Base-by-base conservation (phyloP, 2,797 vertebrate species). In the Prunella strophiata region DNA sequence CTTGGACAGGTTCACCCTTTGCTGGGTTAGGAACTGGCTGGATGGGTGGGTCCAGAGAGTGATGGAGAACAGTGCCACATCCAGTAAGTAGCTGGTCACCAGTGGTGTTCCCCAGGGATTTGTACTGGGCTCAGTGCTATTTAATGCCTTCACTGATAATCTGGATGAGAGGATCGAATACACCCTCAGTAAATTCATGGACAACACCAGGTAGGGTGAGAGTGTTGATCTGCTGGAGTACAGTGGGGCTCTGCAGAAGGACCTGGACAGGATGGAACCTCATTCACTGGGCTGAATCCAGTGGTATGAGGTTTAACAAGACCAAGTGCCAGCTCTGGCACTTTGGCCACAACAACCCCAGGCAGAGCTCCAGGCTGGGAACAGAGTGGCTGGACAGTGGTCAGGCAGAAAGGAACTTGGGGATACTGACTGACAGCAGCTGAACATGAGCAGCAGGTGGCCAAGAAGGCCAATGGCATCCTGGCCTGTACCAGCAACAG, bases 21-120 rank as follows among this genome's bases (percentile, higher is more conserved):
- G 4, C 29, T 57, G 43, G 15, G 23, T 9, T 27, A 27, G 11
- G 34, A 57, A 47, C 7, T 32, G 58, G 1, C 58, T 62, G 62
- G 29, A 27, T 9, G 12, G 58, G 16, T 0, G 11, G 42, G 40
- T 8, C 36, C n/a, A 78, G 76, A 54, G 32, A 16, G n/a, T 25
- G 26, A 11, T 7, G 43, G 8, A 32, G 42, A 55, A 13, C 0
- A 4, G n/a, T 25, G n/a, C n/a, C 1, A 2, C 40, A 55, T 3
- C 21, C 51, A 38, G n/a, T 0, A 1, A 14, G 10, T 32, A 6
- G 40, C 26, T 16, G 10, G 21, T 16, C 62, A 57, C 29, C 3
- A 38, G 26, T 2, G 7, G 26, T 38, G 62, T 67, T 29, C 34
- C 22, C 0, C 29, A 67, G 11, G 42, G 11, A 17, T 21, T 11